Conservation (phyloP, 2,888 invertebrate genomes). For the Agrotis exclamationis region DNA sequence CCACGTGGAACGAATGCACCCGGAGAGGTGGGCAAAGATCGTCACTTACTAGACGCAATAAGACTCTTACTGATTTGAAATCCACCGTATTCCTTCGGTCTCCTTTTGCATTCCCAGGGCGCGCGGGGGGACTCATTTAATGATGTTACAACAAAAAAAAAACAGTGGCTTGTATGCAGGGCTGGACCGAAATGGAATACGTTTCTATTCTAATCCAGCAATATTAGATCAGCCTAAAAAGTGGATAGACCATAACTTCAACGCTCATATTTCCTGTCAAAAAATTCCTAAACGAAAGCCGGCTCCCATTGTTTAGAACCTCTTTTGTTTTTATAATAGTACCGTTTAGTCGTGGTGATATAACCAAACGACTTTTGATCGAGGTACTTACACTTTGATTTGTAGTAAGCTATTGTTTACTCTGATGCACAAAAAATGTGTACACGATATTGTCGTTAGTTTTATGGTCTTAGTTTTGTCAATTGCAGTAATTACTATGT, state of each 20-base stretch:
- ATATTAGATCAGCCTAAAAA: background rate
- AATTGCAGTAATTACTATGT: conserved; percentile 23
- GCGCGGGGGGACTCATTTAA: too few species aligned
- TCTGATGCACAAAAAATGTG: conserved; percentile 13
- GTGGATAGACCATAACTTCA: conserved; percentile 5
- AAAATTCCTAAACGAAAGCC: conserved; percentile 35
- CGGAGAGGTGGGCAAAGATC: too few species aligned
- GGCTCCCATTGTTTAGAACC: conserved; percentile 29
- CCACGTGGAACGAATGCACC: too few species aligned
- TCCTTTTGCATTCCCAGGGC: too few species aligned
- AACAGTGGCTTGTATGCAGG: too few species aligned
- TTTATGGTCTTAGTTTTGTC: conserved; percentile 16
- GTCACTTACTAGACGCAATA: too few species aligned
- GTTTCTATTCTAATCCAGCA: too few species aligned
- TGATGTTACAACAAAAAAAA: too few species aligned
- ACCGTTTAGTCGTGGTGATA: conserved; percentile 24
- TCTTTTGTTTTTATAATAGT: conserved; percentile 45
- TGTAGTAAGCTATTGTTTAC: conserved; percentile 32
- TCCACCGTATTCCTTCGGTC: too few species aligned
- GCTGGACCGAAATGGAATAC: too few species aligned
- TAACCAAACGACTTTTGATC: conserved; percentile 7
- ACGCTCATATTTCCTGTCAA: conserved; percentile 3
- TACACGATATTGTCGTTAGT: conserved; percentile 13
- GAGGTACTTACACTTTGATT: conserved; percentile 27
- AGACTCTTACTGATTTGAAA: too few species aligned